These are phyloP conservation scores for Scopus umbretta DNA, from an alignment of 2,113 vertebrate species.

Conservation along the genomic window DNA sequence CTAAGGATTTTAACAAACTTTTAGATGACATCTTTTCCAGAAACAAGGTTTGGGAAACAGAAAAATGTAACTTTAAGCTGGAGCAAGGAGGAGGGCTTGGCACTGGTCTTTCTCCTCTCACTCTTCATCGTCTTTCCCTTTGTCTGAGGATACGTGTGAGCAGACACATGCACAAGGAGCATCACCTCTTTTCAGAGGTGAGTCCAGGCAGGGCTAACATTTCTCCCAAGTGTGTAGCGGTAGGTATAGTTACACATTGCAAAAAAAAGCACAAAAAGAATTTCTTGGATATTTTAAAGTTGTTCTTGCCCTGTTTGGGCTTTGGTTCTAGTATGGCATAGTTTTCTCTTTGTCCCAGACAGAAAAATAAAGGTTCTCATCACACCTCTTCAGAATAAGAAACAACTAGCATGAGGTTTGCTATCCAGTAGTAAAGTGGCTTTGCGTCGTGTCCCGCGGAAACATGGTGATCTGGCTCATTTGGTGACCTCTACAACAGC, in stretches of 20 bases:
- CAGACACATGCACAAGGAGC: not conserved
- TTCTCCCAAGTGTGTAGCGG: not conserved
- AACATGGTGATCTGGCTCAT: not conserved
- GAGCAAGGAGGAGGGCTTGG: not conserved
- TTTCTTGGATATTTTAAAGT: not conserved
- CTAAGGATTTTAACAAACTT: not conserved
- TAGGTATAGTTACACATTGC: not conserved
- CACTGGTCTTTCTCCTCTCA: not conserved
- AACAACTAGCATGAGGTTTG: not conserved
- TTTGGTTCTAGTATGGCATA: not conserved
- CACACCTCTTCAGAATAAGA: not conserved
- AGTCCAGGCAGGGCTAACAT: not conserved
- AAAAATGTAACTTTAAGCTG: not conserved
- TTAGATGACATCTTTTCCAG: not conserved
- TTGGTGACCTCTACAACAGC: not conserved
- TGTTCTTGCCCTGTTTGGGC: not conserved
- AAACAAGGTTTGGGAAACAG: not conserved
- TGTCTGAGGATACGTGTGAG: not conserved
- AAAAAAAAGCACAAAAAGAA: not conserved
- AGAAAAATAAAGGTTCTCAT: not conserved
- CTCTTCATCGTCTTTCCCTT: not conserved
- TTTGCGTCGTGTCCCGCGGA: not conserved
- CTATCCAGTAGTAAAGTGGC: not conserved
- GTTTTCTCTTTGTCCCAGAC: not conserved
- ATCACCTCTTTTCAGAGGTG: not conserved